Evolutionary conservation across 2,113 vertebrate species (phyloP).

Genomic region (Nothobranchius furzeri): DNA sequence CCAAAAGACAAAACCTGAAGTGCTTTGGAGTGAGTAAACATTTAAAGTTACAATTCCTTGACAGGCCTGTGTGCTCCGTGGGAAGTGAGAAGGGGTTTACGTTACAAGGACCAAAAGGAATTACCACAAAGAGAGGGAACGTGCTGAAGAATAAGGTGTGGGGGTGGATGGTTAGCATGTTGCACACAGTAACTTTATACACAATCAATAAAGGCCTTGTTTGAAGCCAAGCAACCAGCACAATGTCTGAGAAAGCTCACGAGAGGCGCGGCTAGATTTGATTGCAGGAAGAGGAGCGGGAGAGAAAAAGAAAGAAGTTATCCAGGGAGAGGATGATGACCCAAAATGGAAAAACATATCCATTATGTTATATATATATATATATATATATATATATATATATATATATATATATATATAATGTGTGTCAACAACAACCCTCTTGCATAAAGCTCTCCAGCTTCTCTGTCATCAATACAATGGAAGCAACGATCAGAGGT

Average conservation of each 20-base stretch:
- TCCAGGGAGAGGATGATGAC: slow-evolving; percentile 41
- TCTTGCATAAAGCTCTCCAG: slow-evolving; percentile 31
- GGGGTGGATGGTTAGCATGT: slow-evolving; percentile 30
- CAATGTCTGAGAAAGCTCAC: slow-evolving; percentile 46
- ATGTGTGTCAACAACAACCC: slow-evolving; percentile 31
- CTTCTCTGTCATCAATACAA: slow-evolving; percentile 34
- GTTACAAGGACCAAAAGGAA: slow-evolving; percentile 37
- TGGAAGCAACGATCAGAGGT: slow-evolving; percentile 44
- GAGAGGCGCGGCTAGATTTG: slow-evolving; percentile 49
- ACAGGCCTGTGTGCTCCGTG: slow-evolving; percentile 67
- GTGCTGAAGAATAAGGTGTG: slow-evolving; percentile 27
- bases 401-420: no score
- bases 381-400: no score
- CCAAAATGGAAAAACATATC: slow-evolving; percentile 68
- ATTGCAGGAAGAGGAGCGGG: slow-evolving; percentile 61
- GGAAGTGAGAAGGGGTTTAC: slow-evolving; percentile 40
- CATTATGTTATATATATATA: no score
- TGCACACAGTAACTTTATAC: slow-evolving; percentile 50
- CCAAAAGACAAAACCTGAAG: slow-evolving; percentile 10
- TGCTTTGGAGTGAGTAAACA: slow-evolving; percentile 58
- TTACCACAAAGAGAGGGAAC: neutral
- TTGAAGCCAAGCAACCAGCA: slow-evolving; percentile 51
- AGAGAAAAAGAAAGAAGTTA: slow-evolving; percentile 24
- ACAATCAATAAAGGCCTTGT: slow-evolving; percentile 59
- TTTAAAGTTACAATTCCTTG: slow-evolving; percentile 61